Percentiles rank a stretch among this genome's conserved stretches.
phyloP scores from a whole-genome alignment of 2,113 vertebrate genomes.

The Pedetes capensis region DNA sequence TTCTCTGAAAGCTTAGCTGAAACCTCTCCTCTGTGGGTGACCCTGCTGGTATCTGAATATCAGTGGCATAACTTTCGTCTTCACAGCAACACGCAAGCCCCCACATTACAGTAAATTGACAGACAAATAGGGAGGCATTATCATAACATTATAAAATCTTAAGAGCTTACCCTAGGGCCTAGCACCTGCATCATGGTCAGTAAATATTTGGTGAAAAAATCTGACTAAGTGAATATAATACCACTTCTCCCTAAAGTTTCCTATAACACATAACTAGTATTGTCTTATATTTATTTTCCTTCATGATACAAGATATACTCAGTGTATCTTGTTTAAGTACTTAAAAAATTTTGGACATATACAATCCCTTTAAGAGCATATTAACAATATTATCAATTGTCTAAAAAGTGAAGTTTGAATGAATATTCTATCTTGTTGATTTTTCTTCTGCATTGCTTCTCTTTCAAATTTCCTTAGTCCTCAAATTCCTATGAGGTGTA shows the following conservation, averaged over 20 bases:
- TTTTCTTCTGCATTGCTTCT: not conserved
- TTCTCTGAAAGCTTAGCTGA: no score
- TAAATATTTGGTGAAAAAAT: not conserved
- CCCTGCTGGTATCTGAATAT: no score
- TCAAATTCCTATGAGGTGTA: not conserved
- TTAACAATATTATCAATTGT: not conserved
- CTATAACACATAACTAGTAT: not conserved
- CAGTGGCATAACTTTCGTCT: no score
- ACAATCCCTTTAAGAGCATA: not conserved
- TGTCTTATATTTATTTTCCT: not conserved
- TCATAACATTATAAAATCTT: not conserved
- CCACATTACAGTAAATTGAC: no score
- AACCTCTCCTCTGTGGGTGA: no score
- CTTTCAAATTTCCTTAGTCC: not conserved
- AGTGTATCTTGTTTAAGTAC: slow-evolving; percentile 26
- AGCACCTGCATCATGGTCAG: not conserved
- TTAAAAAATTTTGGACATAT: not conserved
- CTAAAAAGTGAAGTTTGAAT: not conserved
- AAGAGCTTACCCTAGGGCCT: not conserved
- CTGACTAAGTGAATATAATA: not conserved
- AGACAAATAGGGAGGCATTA: no score
- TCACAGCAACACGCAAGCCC: no score
- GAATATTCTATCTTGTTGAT: not conserved
- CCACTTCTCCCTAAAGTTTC: not conserved
- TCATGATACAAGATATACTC: not conserved